A percentile compares a stretch with the other conserved stretches of the same genome.
Evolutionary conservation across 2,113 vertebrate species (phyloP).

Genomic region (Artemisiospiza belli): DNA sequence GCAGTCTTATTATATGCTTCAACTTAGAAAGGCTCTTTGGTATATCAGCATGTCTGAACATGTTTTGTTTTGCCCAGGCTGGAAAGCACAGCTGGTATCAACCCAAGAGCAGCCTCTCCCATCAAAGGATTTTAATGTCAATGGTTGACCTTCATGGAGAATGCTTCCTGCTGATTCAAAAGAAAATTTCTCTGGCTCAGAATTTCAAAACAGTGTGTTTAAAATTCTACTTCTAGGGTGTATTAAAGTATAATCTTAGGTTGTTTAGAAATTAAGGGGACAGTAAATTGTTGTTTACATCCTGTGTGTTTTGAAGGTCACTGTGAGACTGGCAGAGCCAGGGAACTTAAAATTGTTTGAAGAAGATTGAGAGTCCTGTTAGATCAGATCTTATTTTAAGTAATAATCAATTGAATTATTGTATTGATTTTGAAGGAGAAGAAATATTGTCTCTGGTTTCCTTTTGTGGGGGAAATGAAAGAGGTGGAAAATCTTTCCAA

Average conservation of each 20-base stretch:
- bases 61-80: neutral
- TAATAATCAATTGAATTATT: neutral
- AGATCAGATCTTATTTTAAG: neutral
- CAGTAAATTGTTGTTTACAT: neutral
- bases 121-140: neutral
- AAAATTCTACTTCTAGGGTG: neutral
- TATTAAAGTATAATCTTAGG: neutral
- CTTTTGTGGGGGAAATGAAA: neutral
- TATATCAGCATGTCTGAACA: neutral
- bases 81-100: neutral
- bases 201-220: neutral
- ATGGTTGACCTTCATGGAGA: neutral
- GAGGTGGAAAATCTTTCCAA: neutral
- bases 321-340: neutral
- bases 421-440: neutral
- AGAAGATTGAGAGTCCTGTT: neutral
- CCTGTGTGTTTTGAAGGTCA: neutral
- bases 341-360: neutral
- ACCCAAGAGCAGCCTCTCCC: neutral
- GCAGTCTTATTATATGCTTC: neutral
- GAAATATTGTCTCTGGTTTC: neutral
- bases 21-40: neutral
- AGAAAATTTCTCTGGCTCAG: neutral
- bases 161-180: neutral
- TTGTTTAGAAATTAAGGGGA: neutral